Evolutionary conservation across 2,797 vertebrate genomes (phyloP), one percentile per base, ranked within the genome.

Genomic region (Hybognathus amarus): DNA sequence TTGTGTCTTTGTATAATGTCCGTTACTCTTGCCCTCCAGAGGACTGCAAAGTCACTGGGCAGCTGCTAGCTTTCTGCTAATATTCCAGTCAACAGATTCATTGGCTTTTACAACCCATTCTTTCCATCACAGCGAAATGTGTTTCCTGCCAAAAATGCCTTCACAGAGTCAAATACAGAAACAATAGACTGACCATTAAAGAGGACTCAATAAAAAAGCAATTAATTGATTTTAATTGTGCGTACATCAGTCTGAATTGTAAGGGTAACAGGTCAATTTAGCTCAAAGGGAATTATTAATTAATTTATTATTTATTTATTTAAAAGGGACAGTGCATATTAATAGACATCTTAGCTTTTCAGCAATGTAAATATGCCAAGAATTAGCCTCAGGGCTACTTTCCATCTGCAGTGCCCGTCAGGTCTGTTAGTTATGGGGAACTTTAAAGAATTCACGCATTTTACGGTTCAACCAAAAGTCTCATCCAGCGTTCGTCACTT

Each of bases 41-140:
- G 20, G 54, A 61, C 68, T 81, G 68, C 40, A 81, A 63, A 73
- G 79, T 61, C 40, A 71, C 71, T 59, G 47, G 17, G 38, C 66
- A 33, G 79, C 79, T 24, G 13, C n/a, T 10, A 24, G 68, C 2
- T 30, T 47, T 71, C 22, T 45, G 24, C 11, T 42, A 13, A 45
- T 56, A n/a, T 63, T 81, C 54, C 30, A 47, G 40, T 61, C 2
- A 45, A 33, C 52, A 45, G 22, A 59, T 7, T 54, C 18, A 15
- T 17, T 1, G 24, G 24, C 13, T 30, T 47, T 63, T 63, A 6
- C 7, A 80, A 20, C 24, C 40, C 7, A n/a, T 71, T 56, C 38
- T 45, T 22, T 47, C 18, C 24, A 1, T 27, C 79, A 45, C 67
- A n/a, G 15, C 8, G 5, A 18, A 27, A 15, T 6, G 10, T 30